These are phyloP conservation scores for Capra hircus DNA, from an alignment of 2,113 vertebrate species.

Conservation along the genomic window DNA sequence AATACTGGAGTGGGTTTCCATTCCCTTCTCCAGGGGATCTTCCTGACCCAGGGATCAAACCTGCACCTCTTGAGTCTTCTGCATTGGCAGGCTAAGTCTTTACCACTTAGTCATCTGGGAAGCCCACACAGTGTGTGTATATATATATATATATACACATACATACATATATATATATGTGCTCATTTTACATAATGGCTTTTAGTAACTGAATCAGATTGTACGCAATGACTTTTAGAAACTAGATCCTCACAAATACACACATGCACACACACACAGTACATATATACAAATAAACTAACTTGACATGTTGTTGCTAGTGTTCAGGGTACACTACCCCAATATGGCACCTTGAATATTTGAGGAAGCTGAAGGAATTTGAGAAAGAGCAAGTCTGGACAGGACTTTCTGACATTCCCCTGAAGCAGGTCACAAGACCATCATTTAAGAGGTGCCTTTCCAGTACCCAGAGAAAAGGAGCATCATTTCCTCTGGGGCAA, in stretches of 20 bases:
- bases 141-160: too few relatives aligned
- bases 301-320: neutral
- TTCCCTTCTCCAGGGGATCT: neutral
- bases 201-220: neutral
- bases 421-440: rapidly evolving
- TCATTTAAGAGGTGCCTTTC: neutral
- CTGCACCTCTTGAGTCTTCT: neutral
- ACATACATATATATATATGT: neutral
- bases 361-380: neutral
- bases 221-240: neutral
- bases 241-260: neutral
- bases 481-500: neutral
- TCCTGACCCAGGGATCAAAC: neutral
- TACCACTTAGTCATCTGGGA: neutral
- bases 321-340: neutral
- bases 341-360: neutral
- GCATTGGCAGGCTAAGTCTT: neutral
- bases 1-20: neutral
- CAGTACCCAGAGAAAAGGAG: neutral
- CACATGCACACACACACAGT: neutral
- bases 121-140: neutral
- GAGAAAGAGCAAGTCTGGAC: neutral
- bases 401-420: neutral
- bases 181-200: neutral
- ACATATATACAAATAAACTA: neutral